Percentiles rank a stretch among this genome's conserved stretches.
These are phyloP conservation scores for Kuschelorhynchus macadamiae DNA, from an alignment of 2,888 invertebrate genomes.

Conservation along the genomic window DNA sequence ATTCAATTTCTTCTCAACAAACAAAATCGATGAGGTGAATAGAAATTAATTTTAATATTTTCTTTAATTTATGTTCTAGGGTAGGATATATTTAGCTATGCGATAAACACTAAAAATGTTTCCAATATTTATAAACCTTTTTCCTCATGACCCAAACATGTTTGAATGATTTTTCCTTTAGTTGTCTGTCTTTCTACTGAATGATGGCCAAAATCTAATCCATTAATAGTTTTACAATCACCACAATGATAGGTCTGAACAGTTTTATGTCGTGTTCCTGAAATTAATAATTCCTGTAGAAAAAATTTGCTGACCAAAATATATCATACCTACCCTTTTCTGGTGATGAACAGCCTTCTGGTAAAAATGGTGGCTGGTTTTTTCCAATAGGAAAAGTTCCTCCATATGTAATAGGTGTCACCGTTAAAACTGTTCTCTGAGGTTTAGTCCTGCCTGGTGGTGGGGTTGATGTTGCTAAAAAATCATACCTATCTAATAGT, in stretches of 20 bases:
- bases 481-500: too few species aligned
- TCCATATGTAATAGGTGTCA: conserved; percentile 40
- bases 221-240: neutral
- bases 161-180: conserved; percentile 21
- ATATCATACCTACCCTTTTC: conserved; percentile 17
- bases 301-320: too few species aligned
- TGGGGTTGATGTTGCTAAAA: conserved; percentile 17
- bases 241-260: neutral
- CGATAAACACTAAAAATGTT: too few species aligned
- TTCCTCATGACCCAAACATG: conserved; percentile 12
- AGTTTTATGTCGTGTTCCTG: conserved; percentile 6
- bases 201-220: neutral
- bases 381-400: conserved; percentile 45
- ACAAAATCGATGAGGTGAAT: too few species aligned
- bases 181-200: neutral
- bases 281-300: neutral
- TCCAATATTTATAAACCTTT: too few species aligned
- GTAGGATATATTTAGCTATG: too few species aligned
- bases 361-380: conserved; percentile 37
- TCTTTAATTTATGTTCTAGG: too few species aligned
- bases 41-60: too few species aligned
- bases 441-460: conserved; percentile 14
- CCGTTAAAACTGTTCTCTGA: conserved; percentile 10
- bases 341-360: conserved; percentile 12
- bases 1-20: too few species aligned